Evolutionary conservation across 2,797 vertebrate species (phyloP), one percentile per base, ranked within the genome.

Genomic region (Hypotaenidia philippensis): DNA sequence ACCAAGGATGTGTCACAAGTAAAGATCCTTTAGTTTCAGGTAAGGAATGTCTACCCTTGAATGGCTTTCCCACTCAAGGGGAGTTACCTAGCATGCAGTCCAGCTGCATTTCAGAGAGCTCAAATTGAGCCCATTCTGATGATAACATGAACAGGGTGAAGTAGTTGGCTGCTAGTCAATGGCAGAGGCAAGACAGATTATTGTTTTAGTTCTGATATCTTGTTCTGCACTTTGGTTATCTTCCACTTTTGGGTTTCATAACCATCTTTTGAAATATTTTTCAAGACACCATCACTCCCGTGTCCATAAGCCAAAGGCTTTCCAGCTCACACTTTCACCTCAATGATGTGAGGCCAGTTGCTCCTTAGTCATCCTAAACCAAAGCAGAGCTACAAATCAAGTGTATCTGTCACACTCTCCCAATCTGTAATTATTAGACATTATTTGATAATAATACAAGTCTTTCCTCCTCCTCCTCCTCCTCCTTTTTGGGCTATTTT

Each of bases 401-500:
- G 77, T 23, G 65, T 53, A 93, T 53, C 53, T 3, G 0, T n/a
- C 64, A 86, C 32, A 44, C 5, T 86, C 64, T 77, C 1, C 1
- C 57, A 71, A 40, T 29, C 52, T 59, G 52, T 90, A 90, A 89
- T 96, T 95, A 93, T 83, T 93, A 94, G 49, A 72, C 63, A 84
- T 25, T n/a, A 90, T 87, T 22, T 53, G 13, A 94, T 89, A 96
- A 92, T 65, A 76, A 89, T 26, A 36, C 36, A 80, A 80, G 78
- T 74, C 90, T 95, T 91, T 91, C 34, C 50, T 93, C 87, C 65
- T 34, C 34, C 34, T 34, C 34, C 34, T 34, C 32, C 32, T 91
- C 80, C 65, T 91, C 80, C 68, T 93, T 94, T 87, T 86, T 13
- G 6, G 83, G 34, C 18, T 14, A 93, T 95, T 97, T 96, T 93